Conservation (phyloP, 30 jellyfish, hydroid and myxozoan species). For the Aurelia aurita complex sp. Pacific region DNA sequence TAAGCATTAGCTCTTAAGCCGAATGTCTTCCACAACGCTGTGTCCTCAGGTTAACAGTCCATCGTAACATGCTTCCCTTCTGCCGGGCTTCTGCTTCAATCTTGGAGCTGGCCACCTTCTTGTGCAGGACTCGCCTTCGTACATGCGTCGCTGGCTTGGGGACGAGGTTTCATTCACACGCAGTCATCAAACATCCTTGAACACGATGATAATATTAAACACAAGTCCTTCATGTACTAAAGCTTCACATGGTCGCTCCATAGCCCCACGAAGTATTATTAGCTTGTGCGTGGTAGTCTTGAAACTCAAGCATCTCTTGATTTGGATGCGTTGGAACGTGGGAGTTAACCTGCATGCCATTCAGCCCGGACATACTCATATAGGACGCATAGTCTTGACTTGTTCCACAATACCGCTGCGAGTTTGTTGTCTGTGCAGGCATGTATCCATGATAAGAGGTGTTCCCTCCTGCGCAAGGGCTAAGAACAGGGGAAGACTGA, state of each 20-base stretch:
- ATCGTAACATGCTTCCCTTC: too few relatives aligned
- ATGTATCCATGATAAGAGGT: constrained; percentile 73
- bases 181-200: constrained; percentile 1
- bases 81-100: too few relatives aligned
- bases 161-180: neutral
- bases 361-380: constrained; percentile 71
- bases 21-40: too few relatives aligned
- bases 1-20: too few relatives aligned
- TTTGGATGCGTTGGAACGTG: constrained; percentile 70
- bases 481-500: constrained; percentile 89
- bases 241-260: constrained; percentile 74
- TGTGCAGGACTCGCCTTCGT: too few relatives aligned
- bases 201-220: neutral
- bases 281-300: constrained; percentile 81
- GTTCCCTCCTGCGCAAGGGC: constrained; percentile 93
- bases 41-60: too few relatives aligned
- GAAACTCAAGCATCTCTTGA: constrained; percentile 72
- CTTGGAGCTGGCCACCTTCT: too few relatives aligned
- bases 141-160: neutral
- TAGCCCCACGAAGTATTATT: constrained; percentile 82
- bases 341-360: constrained; percentile 69
- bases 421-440: constrained; percentile 64
- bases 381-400: constrained; percentile 84
- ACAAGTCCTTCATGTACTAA: neutral
- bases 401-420: constrained; percentile 75